Evolutionary conservation across 2,888 invertebrate species (phyloP).

Genomic region (Colletes collaris): DNA sequence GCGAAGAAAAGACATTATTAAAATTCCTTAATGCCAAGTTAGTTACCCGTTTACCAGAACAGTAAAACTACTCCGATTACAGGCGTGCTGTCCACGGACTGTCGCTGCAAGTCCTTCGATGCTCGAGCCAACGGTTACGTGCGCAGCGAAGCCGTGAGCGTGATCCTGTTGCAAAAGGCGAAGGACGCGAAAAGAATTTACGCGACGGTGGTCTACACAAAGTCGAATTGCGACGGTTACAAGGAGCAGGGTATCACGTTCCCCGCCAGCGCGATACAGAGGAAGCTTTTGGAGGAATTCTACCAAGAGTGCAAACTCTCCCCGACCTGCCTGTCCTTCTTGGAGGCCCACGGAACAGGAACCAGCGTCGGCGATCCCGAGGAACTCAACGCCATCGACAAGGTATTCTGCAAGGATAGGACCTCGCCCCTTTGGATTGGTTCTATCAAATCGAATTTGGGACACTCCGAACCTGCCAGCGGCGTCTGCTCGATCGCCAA

Average conservation of each 20-base stretch:
- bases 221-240: constrained; percentile 86
- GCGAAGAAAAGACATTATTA: too few species aligned
- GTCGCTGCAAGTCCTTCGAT: constrained; percentile 96
- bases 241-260: constrained; percentile 81
- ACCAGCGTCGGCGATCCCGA: constrained; percentile 95
- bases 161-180: constrained; percentile 89
- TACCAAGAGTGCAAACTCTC: constrained; percentile 86
- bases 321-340: constrained; percentile 85
- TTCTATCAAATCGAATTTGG: constrained; percentile 96
- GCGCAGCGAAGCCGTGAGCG: constrained; percentile 91
- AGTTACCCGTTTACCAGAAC: too few species aligned
- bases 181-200: constrained; percentile 84
- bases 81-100: constrained; percentile 92
- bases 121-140: constrained; percentile 92
- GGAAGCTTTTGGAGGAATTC: constrained; percentile 84
- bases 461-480: constrained; percentile 95
- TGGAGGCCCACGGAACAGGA: constrained; percentile 91
- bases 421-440: constrained; percentile 92
- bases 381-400: constrained; percentile 92
- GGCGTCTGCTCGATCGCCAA: constrained; percentile 93
- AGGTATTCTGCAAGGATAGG: constrained; percentile 90
- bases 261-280: constrained; percentile 77
- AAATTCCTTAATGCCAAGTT: too few species aligned
- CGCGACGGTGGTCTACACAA: constrained; percentile 84
- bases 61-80: background rate